Conservation (phyloP, 1,140 invertebrate species). For the Pseudobourletiella spinata region DNA sequence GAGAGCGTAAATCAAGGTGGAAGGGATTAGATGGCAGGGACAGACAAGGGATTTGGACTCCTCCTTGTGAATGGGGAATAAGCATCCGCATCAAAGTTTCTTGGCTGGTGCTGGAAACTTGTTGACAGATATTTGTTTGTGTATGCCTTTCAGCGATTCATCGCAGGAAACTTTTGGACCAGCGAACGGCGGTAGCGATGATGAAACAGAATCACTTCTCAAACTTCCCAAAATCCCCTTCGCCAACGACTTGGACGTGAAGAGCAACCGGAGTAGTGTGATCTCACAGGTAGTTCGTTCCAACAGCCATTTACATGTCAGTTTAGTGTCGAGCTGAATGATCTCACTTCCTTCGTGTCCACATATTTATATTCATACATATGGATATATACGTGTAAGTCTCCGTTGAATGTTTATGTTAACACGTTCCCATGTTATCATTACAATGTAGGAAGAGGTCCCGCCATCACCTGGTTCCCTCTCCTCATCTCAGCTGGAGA, state of each 20-base stretch:
- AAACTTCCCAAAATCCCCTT: conserved; percentile 43
- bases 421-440: too few species aligned
- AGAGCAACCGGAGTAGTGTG: conserved; percentile 48
- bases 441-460: neutral
- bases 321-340: too few species aligned
- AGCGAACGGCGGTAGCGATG: conserved; percentile 35
- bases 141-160: conserved; percentile 47
- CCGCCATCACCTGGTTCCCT: neutral
- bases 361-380: neutral
- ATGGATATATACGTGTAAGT: neutral
- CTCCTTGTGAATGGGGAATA: neutral
- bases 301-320: too few species aligned
- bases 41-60: too few species aligned
- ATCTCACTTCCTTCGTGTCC: neutral
- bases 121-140: too few species aligned
- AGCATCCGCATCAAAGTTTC: neutral
- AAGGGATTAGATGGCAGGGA: too few species aligned
- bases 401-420: neutral
- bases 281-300: conserved; percentile 49
- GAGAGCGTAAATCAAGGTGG: too few species aligned
- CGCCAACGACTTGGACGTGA: conserved; percentile 48
- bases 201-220: conserved; percentile 38
- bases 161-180: conserved; percentile 42
- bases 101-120: neutral
- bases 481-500: neutral